Base-by-base conservation (phyloP, 2,113 vertebrate species). In the Poecilia latipinna region DNA sequence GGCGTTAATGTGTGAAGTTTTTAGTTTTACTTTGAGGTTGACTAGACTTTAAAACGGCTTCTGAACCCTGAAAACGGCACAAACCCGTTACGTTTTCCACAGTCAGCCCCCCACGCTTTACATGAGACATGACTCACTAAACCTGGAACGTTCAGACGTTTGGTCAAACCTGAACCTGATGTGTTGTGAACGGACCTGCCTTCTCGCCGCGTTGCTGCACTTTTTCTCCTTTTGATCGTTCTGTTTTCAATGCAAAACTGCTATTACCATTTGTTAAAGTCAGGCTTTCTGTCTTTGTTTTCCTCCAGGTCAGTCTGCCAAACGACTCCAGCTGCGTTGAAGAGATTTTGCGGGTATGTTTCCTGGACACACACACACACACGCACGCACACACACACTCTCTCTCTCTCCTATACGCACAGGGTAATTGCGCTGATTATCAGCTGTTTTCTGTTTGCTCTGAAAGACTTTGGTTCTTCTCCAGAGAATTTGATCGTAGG, bases 251-350 rank as follows among this genome's bases (percentile, higher is more conserved):
- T 77, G 72, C 48, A 70, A 77, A 42, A 33, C 17, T 33, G 24
- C 29, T 60, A 35, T 67, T 80, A 60, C 72, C 61, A 74, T 76
- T 67, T 19, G 32, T 48, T 83, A 29, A 84, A 77, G 72, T 79
- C 77, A 66, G 24, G 65, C 67, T 83, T 57, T 70, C 44, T 77
- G 31, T 75, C 61, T 79, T 28, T 82, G 33, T 74, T 84, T 91
- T 91, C 90, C 90, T 90, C 54, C 94, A 99, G 98, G 96, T 97
- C 93, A 95, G 93, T 86, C 96, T 98, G 89, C 94, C 97, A 81
- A 98, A 94, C 86, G 97, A 99, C 85, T 96, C 98, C 93, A 97
- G 94, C 93, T 98, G 97, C 88, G 98, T 99, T 80, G 98, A 99
- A 89, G 98, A 99, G 94, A 99, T 99, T 93, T 88, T 99, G 72